Conservation (phyloP, 2,113 vertebrate species). For the Sinocyclocheilus maitianheensis region DNA sequence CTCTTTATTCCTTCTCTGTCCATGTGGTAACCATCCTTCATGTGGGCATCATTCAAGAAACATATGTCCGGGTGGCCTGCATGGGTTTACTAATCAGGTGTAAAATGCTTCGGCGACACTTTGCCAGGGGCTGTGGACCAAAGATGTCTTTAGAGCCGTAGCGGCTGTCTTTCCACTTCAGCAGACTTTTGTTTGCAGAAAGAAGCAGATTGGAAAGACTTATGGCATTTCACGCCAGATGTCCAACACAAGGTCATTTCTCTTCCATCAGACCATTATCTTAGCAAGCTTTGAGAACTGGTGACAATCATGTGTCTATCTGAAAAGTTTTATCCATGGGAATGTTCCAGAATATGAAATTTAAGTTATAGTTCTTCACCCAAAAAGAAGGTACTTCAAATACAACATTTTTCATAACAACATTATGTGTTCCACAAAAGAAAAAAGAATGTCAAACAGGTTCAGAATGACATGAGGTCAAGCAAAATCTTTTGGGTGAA, state of each 20-base stretch:
- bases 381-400: background rate
- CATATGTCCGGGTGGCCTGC: conserved; percentile 69
- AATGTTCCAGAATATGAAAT: background rate
- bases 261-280: background rate
- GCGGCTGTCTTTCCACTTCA: conserved; percentile 68
- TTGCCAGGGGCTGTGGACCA: conserved; percentile 56
- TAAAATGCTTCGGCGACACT: conserved; percentile 68
- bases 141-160: conserved; percentile 48
- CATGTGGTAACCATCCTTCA: conserved; percentile 57
- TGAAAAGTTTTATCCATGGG: background rate
- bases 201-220: conserved; percentile 71
- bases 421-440: background rate
- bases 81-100: conserved; percentile 78
- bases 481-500: background rate
- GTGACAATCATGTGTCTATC: conserved; percentile 1
- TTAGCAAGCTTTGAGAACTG: conserved; percentile 27
- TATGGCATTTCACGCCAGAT: conserved; percentile 74
- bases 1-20: conserved; percentile 58
- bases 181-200: conserved; percentile 62
- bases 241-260: conserved; percentile 61
- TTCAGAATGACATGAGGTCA: background rate
- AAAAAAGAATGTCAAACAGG: background rate
- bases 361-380: background rate
- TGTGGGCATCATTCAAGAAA: conserved; percentile 54
- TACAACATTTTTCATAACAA: background rate